Evolutionary conservation across 2,888 invertebrate species (phyloP).

Genomic region (Phortica magna): DNA sequence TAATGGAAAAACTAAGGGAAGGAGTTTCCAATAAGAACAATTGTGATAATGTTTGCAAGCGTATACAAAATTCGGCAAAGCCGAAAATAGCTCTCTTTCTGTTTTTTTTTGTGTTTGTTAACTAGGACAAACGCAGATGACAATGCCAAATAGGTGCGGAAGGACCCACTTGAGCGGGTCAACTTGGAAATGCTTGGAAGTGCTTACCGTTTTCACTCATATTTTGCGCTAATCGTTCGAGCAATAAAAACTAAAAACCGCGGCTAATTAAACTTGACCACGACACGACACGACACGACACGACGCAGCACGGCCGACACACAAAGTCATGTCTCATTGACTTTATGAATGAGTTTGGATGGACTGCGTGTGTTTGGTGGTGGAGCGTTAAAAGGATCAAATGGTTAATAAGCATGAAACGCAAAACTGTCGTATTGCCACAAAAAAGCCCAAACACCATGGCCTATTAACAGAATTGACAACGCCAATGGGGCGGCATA

Average conservation of each 20-base stretch:
- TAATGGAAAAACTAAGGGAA: too few species aligned
- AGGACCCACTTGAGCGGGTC: conserved; percentile 46
- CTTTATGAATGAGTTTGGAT: conserved; percentile 3
- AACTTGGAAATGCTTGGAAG: conserved; percentile 54
- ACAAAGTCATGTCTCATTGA: conserved; percentile 30
- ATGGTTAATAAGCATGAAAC: background rate
- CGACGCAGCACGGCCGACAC: conserved; percentile 52
- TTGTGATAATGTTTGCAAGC: too few species aligned
- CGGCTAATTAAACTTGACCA: conserved; percentile 72
- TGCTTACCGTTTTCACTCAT: conserved; percentile 39
- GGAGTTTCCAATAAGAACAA: too few species aligned
- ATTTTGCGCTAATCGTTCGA: conserved; percentile 60
- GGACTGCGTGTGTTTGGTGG: background rate
- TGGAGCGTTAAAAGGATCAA: background rate
- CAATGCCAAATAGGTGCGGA: background rate
- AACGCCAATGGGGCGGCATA: background rate
- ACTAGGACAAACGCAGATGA: background rate
- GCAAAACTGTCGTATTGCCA: background rate
- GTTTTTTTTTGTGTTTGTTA: background rate
- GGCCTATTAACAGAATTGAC: conserved; percentile 25
- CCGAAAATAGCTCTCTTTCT: background rate
- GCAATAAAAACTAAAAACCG: conserved; percentile 59
- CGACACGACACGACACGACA: conserved; percentile 56
- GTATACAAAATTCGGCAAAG: too few species aligned
- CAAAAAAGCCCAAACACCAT: background rate